Evolutionary conservation across 2,113 vertebrate genomes (phyloP).

Genomic region (Brevimyrus niger): DNA sequence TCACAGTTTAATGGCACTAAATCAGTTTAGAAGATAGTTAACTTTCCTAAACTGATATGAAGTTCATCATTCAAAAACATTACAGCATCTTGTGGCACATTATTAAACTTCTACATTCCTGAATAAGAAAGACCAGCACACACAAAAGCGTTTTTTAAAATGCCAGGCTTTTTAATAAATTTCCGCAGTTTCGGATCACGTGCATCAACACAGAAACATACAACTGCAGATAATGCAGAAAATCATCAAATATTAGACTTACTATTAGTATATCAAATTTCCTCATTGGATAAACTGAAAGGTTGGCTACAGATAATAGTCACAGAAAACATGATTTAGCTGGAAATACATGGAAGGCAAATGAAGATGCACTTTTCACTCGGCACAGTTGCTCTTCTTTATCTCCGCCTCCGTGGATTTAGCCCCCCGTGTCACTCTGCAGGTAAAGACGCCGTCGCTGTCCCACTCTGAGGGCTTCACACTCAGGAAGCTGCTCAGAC

Average conservation of each 20-base stretch:
- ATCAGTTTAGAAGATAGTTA: not conserved
- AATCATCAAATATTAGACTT: no score
- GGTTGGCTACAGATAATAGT: no score
- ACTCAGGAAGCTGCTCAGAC: constrained; percentile 49
- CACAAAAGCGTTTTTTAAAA: no score
- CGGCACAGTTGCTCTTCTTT: not conserved
- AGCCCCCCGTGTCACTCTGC: constrained; percentile 38
- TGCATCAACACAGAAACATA: no score
- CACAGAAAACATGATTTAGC: no score
- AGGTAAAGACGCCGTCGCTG: constrained; percentile 34
- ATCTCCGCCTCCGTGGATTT: no score
- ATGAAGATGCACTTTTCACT: constrained; percentile 10
- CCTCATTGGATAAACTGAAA: no score
- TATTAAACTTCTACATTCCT: not conserved
- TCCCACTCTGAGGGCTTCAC: constrained; percentile 44
- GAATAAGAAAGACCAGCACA: not conserved
- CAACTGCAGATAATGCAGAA: no score
- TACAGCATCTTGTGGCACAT: not conserved
- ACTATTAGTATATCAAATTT: no score
- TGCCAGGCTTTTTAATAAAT: no score
- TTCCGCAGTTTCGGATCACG: no score
- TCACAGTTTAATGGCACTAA: not conserved
- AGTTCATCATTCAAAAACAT: not conserved
- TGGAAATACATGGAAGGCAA: no score
- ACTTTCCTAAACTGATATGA: not conserved